Conservation (phyloP, 2,113 vertebrate species). For the Tapirus terrestris region DNA sequence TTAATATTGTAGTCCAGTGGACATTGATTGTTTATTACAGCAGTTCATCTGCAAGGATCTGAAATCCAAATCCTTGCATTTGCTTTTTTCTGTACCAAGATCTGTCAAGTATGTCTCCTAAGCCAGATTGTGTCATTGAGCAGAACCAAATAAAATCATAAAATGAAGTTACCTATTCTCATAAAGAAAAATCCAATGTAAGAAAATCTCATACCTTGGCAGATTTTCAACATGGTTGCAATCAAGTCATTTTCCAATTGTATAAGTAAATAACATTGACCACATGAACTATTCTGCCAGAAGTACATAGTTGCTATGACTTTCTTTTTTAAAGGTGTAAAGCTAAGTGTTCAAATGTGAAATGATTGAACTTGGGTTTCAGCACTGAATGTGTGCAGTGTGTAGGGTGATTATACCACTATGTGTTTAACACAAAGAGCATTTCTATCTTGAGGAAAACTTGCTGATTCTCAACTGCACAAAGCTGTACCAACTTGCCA, state of each 20-base stretch:
- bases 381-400: background rate
- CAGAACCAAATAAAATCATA: constrained; percentile 62
- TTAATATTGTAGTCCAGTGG: constrained; percentile 32
- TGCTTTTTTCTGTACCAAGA: background rate
- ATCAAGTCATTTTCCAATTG: constrained; percentile 70
- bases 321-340: constrained; percentile 58
- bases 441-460: constrained; percentile 48
- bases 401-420: constrained; percentile 19
- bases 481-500: constrained; percentile 67
- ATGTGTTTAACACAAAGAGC: constrained; percentile 50
- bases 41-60: constrained; percentile 39
- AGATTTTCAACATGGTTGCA: constrained; percentile 61
- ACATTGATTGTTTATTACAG: constrained; percentile 42
- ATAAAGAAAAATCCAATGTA: constrained; percentile 42
- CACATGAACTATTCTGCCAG: constrained; percentile 55
- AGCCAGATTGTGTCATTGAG: constrained; percentile 48
- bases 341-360: constrained; percentile 58
- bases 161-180: constrained; percentile 63
- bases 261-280: constrained; percentile 48
- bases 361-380: constrained; percentile 55
- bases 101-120: constrained; percentile 32
- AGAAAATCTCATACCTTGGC: constrained; percentile 40
- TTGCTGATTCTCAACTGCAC: constrained; percentile 59
- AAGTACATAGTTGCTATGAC: constrained; percentile 46
- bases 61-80: constrained; percentile 32